Evolutionary conservation across 2,888 invertebrate genomes (phyloP).

Genomic region (Herminia tarsipennalis): DNA sequence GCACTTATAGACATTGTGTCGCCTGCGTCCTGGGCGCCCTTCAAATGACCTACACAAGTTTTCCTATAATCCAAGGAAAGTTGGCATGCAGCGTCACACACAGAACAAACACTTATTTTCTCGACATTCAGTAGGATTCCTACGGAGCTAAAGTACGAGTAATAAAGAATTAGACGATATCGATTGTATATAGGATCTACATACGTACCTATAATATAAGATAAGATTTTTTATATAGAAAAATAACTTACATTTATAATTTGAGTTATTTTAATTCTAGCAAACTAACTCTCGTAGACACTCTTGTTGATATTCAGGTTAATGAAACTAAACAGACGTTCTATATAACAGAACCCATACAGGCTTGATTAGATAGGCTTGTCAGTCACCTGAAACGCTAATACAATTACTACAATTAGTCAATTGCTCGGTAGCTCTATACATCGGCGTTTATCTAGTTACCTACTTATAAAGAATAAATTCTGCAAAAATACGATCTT

Average conservation of each 20-base stretch:
- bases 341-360: slow-evolving; percentile 3
- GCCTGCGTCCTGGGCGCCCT: slow-evolving; percentile 53
- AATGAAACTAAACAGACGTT: background rate
- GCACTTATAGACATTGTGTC: slow-evolving; percentile 45
- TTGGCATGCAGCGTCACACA: background rate
- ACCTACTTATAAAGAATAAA: slow-evolving; percentile 8
- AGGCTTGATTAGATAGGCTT: slow-evolving; percentile 15
- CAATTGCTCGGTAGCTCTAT: background rate
- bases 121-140: too few species aligned
- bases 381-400: slow-evolving; percentile 4
- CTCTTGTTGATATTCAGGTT: background rate
- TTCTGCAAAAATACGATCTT: background rate
- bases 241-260: too few species aligned
- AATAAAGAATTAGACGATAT: too few species aligned
- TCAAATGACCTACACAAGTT: slow-evolving; percentile 56
- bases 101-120: background rate
- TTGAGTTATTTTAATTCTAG: too few species aligned
- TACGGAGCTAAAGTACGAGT: too few species aligned
- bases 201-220: too few species aligned
- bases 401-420: slow-evolving; percentile 9
- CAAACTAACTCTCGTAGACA: too few species aligned
- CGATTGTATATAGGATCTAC: too few species aligned
- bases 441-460: slow-evolving; percentile 13
- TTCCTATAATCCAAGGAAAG: background rate
- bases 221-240: too few species aligned